Base-by-base conservation (phyloP, 2,113 vertebrate genomes). In the Trinectes maculatus region DNA sequence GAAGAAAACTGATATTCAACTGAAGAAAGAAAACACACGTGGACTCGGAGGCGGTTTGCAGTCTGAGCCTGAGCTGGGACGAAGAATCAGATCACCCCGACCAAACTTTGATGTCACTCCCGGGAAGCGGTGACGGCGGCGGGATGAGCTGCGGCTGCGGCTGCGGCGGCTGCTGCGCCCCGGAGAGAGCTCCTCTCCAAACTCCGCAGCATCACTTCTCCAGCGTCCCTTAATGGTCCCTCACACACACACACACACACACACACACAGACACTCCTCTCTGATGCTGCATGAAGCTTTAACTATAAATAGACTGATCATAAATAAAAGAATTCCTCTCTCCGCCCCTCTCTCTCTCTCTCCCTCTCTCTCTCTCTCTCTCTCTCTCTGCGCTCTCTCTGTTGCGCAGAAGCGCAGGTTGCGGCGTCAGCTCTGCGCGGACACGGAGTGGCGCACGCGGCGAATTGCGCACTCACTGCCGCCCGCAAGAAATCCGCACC, bases 131-230 rank as follows among this genome's bases (percentile, higher is more conserved):
- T 62, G 67, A 25, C 59, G 79, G 72, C 75, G 73, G 71, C 82
- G 58, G 74, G 66, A 49, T 51, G 31, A 62, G 15, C 44, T 53
- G 56, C 60, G 40, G 59, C 55, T 53, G 63, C 74, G 77, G 69
- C 79, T 57, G 64, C 60, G 40, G 59, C 55, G 57, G 63, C 74
- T 77, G 69, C 79, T 57, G 64, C 68, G 52, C 77, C 71, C 66
- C 58, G 59, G 73, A 89, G 67, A 57, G 79, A 74, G 55, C 70
- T 43, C 33, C 58, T 37, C 62, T 62, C 74, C 63, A 67, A 82
- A 86, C 56, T 88, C 84, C 58, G 68, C 67, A 76, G 77, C 80
- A 70, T 84, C 81, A 82, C 85, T 79, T 82, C 71, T 74, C 52
- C 49, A 57, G n/a, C n/a, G n/a, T 65, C 73, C 79, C 39, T 33